Evolutionary conservation across 2,797 vertebrate genomes (phyloP).

Genomic region (Austrolebias charrua): DNA sequence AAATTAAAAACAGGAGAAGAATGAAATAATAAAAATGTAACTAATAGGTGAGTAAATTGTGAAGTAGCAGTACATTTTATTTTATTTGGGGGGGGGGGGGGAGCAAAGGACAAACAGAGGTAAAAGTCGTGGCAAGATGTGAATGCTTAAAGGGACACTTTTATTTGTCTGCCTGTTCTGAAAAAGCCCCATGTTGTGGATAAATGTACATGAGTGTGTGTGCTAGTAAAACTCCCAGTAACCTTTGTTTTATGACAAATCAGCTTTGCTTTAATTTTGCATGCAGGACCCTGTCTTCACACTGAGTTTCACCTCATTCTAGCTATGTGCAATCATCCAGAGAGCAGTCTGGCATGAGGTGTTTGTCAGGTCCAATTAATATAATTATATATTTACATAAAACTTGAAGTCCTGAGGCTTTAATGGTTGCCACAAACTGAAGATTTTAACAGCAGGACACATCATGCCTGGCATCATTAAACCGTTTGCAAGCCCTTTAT

Average conservation of each 20-base stretch:
- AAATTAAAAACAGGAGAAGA: constrained; percentile 1
- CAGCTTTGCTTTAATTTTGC: constrained; percentile 48
- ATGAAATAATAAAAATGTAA: constrained; percentile 11
- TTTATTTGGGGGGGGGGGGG: constrained; percentile 22
- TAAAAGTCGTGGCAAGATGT: constrained; percentile 28
- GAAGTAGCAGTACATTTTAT: constrained; percentile 30
- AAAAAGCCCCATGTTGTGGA: constrained; percentile 17
- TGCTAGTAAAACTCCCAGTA: constrained; percentile 55
- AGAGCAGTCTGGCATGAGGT: constrained; percentile 28
- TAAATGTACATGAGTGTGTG: not conserved
- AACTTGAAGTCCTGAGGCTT: constrained; percentile 12
- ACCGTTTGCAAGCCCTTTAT: not conserved
- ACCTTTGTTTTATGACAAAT: constrained; percentile 53
- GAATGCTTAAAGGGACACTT: constrained; percentile 27
- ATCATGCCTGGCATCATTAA: constrained; percentile 2
- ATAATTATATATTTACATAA: constrained; percentile 26
- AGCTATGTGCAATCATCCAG: constrained; percentile 20
- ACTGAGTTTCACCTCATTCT: constrained; percentile 49
- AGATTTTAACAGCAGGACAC: not conserved
- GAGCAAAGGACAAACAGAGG: constrained; percentile 6
- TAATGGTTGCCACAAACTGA: not conserved
- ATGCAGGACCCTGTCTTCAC: constrained; percentile 19
- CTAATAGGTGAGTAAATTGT: constrained; percentile 17
- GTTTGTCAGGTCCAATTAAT: constrained; percentile 45
- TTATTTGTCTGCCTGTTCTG: constrained; percentile 46